Conservation (phyloP, 2,888 invertebrate genomes). For the Unio pictorum region DNA sequence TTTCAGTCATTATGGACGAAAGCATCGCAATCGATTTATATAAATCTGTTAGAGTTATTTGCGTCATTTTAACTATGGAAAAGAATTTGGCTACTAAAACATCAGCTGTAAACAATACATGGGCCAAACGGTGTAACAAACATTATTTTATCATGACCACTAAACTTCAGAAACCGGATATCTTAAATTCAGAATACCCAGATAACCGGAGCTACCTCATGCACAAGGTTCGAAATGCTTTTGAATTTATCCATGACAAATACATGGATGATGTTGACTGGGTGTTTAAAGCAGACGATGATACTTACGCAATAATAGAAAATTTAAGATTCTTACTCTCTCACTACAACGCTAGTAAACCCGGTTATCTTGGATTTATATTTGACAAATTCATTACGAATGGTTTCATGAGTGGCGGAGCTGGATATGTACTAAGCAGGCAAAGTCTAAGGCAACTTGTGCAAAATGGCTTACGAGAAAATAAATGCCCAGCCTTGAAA, state of each 20-base stretch:
- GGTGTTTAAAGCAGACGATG: conserved; percentile 98
- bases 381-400: conserved; percentile 53
- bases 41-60: conserved; percentile 86
- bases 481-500: conserved; percentile 67
- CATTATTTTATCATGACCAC: conserved; percentile 70
- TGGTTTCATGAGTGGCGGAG: conserved; percentile 73
- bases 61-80: conserved; percentile 96
- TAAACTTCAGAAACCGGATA: conserved; percentile 75
- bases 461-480: conserved; percentile 77
- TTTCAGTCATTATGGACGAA: conserved; percentile 27
- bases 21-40: conserved; percentile 73
- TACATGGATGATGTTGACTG: conserved; percentile 90
- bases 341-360: conserved; percentile 80
- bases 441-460: conserved; percentile 85
- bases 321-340: conserved; percentile 91
- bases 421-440: conserved; percentile 86
- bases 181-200: conserved; percentile 8
- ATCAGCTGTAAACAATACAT: conserved; percentile 91
- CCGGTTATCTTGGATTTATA: conserved; percentile 82
- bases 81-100: conserved; percentile 89
- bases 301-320: conserved; percentile 96
- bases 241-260: conserved; percentile 86
- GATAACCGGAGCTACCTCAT: conserved; percentile 78
- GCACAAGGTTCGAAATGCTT: conserved; percentile 96
- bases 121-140: conserved; percentile 85